Evolutionary conservation across 1,140 invertebrate species (phyloP).

Genomic region (Drosophila micromelanica): DNA sequence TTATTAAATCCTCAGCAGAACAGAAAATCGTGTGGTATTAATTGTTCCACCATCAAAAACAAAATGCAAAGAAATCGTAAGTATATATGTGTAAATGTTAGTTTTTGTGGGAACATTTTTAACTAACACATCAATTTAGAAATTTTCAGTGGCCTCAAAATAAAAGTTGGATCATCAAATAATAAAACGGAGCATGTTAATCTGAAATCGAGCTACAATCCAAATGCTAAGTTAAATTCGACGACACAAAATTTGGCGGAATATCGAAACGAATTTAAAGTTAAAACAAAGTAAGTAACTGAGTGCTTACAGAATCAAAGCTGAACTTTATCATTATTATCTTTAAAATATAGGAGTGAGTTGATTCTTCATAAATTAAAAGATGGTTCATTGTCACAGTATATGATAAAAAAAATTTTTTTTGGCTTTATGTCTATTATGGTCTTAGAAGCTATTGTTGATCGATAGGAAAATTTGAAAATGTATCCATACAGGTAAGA

Average conservation of each 20-base stretch:
- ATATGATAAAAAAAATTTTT: no score
- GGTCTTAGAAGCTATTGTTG: no score
- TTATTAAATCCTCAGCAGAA: neutral
- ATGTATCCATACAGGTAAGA: no score
- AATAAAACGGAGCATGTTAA: constrained; percentile 84
- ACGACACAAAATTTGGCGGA: constrained; percentile 88
- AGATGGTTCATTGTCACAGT: no score
- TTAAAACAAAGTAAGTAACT: constrained; percentile 86
- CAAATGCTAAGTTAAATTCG: constrained; percentile 79
- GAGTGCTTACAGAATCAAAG: neutral
- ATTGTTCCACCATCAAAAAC: constrained; percentile 85
- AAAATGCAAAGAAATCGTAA: constrained; percentile 92
- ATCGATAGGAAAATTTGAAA: no score
- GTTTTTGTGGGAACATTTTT: neutral
- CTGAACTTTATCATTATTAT: no score
- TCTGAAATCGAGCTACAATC: constrained; percentile 2
- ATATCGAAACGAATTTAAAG: constrained; percentile 78
- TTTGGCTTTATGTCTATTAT: no score
- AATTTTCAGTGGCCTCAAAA: constrained; percentile 91
- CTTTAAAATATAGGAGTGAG: no score
- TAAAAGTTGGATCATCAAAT: constrained; percentile 88
- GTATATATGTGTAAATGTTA: constrained; percentile 14
- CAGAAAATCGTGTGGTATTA: constrained; percentile 1
- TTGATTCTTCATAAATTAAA: neutral
- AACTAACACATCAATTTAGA: constrained; percentile 85